phyloP scores from a whole-genome alignment of 2,888 invertebrate genomes.

The Aphidoletes aphidimyza region DNA sequence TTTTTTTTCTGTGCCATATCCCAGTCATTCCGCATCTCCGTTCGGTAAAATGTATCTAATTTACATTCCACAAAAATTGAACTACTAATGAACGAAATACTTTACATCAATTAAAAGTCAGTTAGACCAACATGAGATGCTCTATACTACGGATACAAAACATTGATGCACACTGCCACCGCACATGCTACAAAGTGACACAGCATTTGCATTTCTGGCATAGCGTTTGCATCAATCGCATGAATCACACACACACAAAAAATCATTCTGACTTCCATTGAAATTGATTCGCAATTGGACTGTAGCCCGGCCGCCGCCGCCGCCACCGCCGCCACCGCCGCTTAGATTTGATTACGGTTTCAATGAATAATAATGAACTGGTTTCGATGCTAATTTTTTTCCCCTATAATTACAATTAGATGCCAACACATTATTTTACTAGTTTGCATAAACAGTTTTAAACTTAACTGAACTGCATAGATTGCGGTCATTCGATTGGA shows the following conservation, averaged over 20 bases:
- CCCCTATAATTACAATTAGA: background rate
- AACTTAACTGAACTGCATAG: background rate
- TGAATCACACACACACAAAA: background rate
- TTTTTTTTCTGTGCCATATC: background rate
- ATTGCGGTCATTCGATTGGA: background rate
- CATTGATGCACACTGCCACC: no score
- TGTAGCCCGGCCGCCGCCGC: no score
- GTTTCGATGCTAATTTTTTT: background rate
- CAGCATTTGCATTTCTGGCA: no score
- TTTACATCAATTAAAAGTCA: background rate
- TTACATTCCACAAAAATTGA: background rate
- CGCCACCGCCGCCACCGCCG: no score
- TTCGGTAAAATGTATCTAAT: background rate
- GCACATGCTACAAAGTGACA: background rate
- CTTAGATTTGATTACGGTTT: background rate
- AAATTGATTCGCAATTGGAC: background rate
- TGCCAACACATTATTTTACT: background rate
- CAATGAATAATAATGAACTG: conserved; percentile 26
- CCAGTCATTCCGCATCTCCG: background rate
- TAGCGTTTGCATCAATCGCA: no score
- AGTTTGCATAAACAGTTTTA: conserved; percentile 11
- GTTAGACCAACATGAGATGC: no score
- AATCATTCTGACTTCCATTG: background rate
- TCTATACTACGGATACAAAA: no score
- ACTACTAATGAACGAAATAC: background rate